Evolutionary conservation across 2,888 invertebrate genomes (phyloP), one percentile per base, ranked within the genome.

Genomic region (Rotaria macrura): DNA sequence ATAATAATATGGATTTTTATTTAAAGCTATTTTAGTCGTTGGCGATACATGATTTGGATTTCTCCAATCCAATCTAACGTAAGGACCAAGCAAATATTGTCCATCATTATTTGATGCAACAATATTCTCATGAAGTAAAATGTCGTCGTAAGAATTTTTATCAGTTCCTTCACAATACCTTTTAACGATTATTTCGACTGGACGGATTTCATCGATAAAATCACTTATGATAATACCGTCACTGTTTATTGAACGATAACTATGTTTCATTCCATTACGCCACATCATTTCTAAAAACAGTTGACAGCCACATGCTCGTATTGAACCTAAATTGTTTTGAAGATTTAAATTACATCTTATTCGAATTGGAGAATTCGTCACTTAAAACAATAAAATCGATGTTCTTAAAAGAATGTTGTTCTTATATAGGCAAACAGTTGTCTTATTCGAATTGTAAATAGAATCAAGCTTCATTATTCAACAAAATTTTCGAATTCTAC

Each of bases 11-110:
- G 38, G 23, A 74, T 74, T 74, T 74, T 43, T 20, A 40, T 40
- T 74, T 6, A 74, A 74, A 9, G 25, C 7, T 74, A 25, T 38
- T 40, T 25, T 40, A 25, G 74, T 74, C 2, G 3, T 74, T 20
- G 74, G 74, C 25, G 74, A 74, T 38, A 74, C 9, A 74, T 74
- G 74, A 74, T 74, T 74, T 20, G 74, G 74, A 74, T 74, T 74
- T 74, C 74, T 40, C 74, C 74, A 74, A 74, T 74, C 74, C 20
- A 74, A 40, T 74, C 74, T 40, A 40, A 74, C 43, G 43, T 74
- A 74, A 2, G 74, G 74, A 40, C 74, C 74, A 38, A 17, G 43
- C 9, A 40, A 40, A 74, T 74, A 74, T 43, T 74, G 40, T 2
- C 43, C 40, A 25, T 74, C 43, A 2, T 3, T 23, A 38, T 40